Evolutionary conservation across 2,113 vertebrate species (phyloP), one percentile per base, ranked within the genome.

Genomic region (Raja brachyura): DNA sequence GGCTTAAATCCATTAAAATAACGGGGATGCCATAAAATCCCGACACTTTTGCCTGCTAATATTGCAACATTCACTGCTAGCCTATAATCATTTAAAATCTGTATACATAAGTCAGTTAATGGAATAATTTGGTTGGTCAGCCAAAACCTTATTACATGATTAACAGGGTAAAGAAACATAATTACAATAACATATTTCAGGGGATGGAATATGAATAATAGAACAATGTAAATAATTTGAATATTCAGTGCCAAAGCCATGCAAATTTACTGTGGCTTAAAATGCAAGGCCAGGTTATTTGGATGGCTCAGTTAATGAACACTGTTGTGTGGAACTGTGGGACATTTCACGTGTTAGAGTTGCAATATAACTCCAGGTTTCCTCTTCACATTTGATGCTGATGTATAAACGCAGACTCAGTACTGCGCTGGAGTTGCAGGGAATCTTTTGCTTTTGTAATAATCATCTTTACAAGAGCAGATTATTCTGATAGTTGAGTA

Each of bases 41-140:
- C 14, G 20, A 79, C 8, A 20, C 8, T 81, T 81, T 81, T 81
- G 39, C 18, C 48, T 39, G 39, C 79, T 56, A 79, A 56, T 25
- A 25, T 48, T 22, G 39, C 79, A 56, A 81, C 22, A 48, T 48
- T 81, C 78, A 54, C 56, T 56, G 54, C 22, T 54, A 56, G 79
- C 48, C 48, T 81, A 9, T 81, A 56, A 79, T 79, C 48, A 86
- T 61, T 86, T 61, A n/a, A 86, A 86, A 86, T 86, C 81, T 86
- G 25, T 9, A 75, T 61, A n/a, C n/a, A n/a, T 63, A 18, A 28
- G 7, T 31, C n/a, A 63, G 59, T 61, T 86, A 86, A 61, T 61
- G 39, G 39, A 48, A 48, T 48, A 48, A 48, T 48, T 48, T 48
- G 31, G 63, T 31, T 83, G 59, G 16, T 31, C 5, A 31, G 31